A percentile compares a stretch with the other conserved stretches of the same genome.
Conservation (phyloP, 2,888 invertebrate species). For the Neuroscelio doddi region DNA sequence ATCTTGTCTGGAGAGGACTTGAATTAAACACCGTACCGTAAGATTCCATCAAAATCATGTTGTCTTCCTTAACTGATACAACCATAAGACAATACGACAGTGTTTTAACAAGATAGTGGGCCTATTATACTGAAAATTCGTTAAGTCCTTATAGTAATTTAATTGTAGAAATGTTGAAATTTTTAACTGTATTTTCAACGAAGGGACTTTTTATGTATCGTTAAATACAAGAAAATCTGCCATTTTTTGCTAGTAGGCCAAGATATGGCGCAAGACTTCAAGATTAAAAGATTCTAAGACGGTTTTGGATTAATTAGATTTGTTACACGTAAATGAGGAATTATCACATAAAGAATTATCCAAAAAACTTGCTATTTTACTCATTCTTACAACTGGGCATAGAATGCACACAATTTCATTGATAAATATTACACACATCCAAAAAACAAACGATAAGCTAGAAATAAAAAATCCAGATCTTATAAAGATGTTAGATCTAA, state of each 20-base stretch:
- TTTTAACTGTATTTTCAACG: slow-evolving; percentile 24
- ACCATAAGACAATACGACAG: slow-evolving; percentile 7
- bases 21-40: background rate
- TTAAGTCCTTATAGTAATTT: slow-evolving; percentile 17
- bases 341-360: slow-evolving; percentile 28
- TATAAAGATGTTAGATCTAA: slow-evolving; percentile 27
- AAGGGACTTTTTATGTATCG: slow-evolving; percentile 31
- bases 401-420: slow-evolving; percentile 33
- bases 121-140: slow-evolving; percentile 19
- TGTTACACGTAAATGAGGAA: slow-evolving; percentile 20
- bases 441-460: background rate
- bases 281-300: slow-evolving; percentile 45
- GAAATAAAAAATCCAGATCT: slow-evolving; percentile 33
- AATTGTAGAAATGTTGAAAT: slow-evolving; percentile 16
- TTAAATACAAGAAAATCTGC: slow-evolving; percentile 39
- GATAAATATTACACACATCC: slow-evolving; percentile 39
- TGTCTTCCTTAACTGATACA: background rate
- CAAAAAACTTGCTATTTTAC: slow-evolving; percentile 35
- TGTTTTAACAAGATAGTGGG: slow-evolving; percentile 35
- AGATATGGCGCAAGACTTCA: no score
- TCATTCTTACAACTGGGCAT: slow-evolving; percentile 47
- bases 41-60: background rate
- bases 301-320: slow-evolving; percentile 47
- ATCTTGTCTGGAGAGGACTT: background rate
- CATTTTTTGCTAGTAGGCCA: slow-evolving; percentile 30